Base-by-base conservation (phyloP, 2,113 vertebrate species). In the Neolamprologus ventralis region DNA sequence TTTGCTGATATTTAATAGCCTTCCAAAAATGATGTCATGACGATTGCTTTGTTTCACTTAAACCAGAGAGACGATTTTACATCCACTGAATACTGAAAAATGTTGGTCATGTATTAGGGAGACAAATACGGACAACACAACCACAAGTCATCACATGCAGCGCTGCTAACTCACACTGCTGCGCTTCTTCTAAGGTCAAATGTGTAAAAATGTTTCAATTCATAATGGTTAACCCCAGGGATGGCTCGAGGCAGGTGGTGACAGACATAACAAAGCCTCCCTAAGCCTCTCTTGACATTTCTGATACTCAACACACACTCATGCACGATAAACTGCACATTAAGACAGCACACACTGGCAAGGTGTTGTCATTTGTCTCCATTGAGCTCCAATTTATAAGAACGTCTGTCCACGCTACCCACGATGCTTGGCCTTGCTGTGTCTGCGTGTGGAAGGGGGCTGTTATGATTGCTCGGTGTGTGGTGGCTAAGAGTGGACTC, bases 151-250 rank as follows among this genome's bases (percentile, higher is more conserved):
- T 37, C 60, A 28, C 14, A 42, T 81, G 28, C n/a, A 37, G 63
- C 8, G 14, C 28, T 73, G 31, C 23, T 42, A 19, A 83, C 81
- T 63, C 33, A 79, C 9, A 81, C 28, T 68, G 19, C 23, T 33
- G 12, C 5, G 4, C 13, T 75, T 89, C 7, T 75, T 75, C 40
- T 93, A 88, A 88, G 90, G 89, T 94, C 88, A 92, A 91, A 90
- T 86, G 84, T 73, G 85, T 73, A 85, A 81, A 88, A 93, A 93
- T 86, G 60, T 94, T 92, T 91, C 87, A 85, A 88, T 93, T 88
- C 86, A 93, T 93, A 90, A 68, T 51, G 73, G 28, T 17, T 85
- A 49, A 86, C 85, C 79, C 81, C 14, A 3, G 17, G 83, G 83
- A 83, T 33, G 37, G 31, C 82, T 87, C 40, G n/a, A 79, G 87